Evolutionary conservation across 2,797 vertebrate genomes (phyloP).

Genomic region (Pangasius larnaudii): DNA sequence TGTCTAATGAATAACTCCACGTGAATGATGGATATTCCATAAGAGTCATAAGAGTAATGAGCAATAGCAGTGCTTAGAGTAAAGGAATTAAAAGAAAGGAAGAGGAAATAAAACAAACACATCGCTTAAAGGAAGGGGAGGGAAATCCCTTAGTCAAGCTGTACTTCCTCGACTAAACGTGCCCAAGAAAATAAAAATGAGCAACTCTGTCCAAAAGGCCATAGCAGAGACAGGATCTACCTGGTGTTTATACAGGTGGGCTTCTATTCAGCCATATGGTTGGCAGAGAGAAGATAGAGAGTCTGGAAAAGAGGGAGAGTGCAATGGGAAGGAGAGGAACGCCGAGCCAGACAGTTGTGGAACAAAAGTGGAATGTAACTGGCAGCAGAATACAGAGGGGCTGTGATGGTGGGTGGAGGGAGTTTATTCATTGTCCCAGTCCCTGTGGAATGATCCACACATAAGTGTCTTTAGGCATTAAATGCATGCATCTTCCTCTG

Average conservation of each 20-base stretch:
- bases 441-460: slow-evolving; percentile 10
- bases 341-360: slow-evolving; percentile 25
- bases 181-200: slow-evolving; percentile 57
- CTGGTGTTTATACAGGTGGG: slow-evolving; percentile 63
- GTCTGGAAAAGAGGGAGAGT: slow-evolving; percentile 36
- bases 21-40: neutral
- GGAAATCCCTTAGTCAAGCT: slow-evolving; percentile 49
- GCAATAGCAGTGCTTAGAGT: neutral
- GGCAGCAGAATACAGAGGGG: slow-evolving; percentile 26
- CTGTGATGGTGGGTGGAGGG: slow-evolving; percentile 28
- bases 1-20: neutral
- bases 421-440: slow-evolving; percentile 36
- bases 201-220: slow-evolving; percentile 48
- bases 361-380: slow-evolving; percentile 38
- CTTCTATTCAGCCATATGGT: slow-evolving; percentile 57
- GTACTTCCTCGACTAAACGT: slow-evolving; percentile 48
- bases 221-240: slow-evolving; percentile 58
- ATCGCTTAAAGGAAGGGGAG: slow-evolving; percentile 36
- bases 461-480: slow-evolving; percentile 12
- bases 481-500: neutral
- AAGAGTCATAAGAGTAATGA: neutral
- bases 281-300: slow-evolving; percentile 43
- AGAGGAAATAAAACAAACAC: slow-evolving; percentile 47
- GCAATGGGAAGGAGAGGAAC: slow-evolving; percentile 34
- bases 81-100: slow-evolving; percentile 10